Evolutionary conservation across 1,140 invertebrate genomes (phyloP).

Genomic region (Paraescarpia echinospica): DNA sequence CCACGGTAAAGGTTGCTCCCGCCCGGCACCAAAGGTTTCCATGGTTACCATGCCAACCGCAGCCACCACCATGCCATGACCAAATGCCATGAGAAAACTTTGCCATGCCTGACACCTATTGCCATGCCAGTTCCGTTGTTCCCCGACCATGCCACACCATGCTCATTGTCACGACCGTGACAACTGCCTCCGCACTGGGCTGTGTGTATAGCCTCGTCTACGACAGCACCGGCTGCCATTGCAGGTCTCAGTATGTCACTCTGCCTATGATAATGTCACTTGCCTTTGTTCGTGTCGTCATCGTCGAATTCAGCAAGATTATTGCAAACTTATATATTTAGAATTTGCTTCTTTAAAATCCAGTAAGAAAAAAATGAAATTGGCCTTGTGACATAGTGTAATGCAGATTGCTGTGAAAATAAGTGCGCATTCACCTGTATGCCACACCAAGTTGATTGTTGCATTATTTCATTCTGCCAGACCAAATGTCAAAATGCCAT

Average conservation of each 20-base stretch:
- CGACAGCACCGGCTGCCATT: not conserved
- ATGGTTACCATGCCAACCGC: constrained; percentile 3
- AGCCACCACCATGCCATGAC: constrained; percentile 16
- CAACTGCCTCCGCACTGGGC: not conserved
- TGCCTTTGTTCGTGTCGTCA: not conserved
- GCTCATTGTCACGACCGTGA: not conserved
- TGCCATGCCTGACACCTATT: constrained; percentile 3
- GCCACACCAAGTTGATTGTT: not conserved
- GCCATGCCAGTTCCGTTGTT: constrained; percentile 3
- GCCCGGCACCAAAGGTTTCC: constrained; percentile 2
- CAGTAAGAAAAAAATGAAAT: not conserved
- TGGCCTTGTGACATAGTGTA: not conserved
- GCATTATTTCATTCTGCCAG: not conserved
- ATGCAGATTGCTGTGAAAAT: not conserved
- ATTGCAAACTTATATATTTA: not conserved
- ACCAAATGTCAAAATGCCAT: too few species aligned
- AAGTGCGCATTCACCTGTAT: not conserved
- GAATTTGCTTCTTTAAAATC: not conserved
- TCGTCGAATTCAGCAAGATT: not conserved
- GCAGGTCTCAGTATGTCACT: not conserved
- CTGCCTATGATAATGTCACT: not conserved
- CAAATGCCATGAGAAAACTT: constrained; percentile 5
- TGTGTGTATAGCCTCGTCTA: constrained; percentile 4
- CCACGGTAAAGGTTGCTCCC: constrained; percentile 3
- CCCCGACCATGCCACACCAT: not conserved